These are phyloP conservation scores for Bucorvus abyssinicus DNA, from an alignment of 2,797 vertebrate genomes.

Conservation along the genomic window DNA sequence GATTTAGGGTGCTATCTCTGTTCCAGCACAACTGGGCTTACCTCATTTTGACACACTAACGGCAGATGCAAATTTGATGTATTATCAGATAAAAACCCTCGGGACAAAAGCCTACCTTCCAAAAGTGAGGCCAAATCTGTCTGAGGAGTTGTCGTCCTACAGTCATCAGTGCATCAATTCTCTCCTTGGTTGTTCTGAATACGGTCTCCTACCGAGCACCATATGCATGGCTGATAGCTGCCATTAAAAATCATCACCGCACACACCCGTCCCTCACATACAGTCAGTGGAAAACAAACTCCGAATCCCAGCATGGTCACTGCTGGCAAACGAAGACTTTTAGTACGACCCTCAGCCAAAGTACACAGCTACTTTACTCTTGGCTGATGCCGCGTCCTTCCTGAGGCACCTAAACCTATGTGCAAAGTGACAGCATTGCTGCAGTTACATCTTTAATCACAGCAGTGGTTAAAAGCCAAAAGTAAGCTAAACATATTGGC, in stretches of 20 bases:
- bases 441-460: slow-evolving; percentile 70
- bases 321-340: slow-evolving; percentile 57
- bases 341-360: slow-evolving; percentile 45
- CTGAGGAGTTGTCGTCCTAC: background rate
- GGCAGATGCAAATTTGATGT: background rate
- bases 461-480: slow-evolving; percentile 72
- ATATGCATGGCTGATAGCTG: slow-evolving; percentile 63
- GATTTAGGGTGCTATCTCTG: background rate
- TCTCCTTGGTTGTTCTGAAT: slow-evolving; percentile 26
- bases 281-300: slow-evolving; percentile 55
- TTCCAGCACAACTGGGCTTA: background rate
- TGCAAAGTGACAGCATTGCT: slow-evolving; percentile 54
- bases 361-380: slow-evolving; percentile 48
- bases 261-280: slow-evolving; percentile 43
- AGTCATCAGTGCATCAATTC: slow-evolving; percentile 48
- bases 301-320: slow-evolving; percentile 43
- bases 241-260: slow-evolving; percentile 63
- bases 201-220: slow-evolving; percentile 15
- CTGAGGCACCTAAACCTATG: slow-evolving; percentile 43
- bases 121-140: background rate
- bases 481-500: slow-evolving; percentile 72
- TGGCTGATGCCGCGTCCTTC: slow-evolving; percentile 17
- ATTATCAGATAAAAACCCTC: background rate
- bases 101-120: background rate
- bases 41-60: background rate